A percentile compares a stretch with the other conserved stretches of the same genome.
phyloP scores from a whole-genome alignment of 2,797 vertebrate species.

The Molossus alvarezi region DNA sequence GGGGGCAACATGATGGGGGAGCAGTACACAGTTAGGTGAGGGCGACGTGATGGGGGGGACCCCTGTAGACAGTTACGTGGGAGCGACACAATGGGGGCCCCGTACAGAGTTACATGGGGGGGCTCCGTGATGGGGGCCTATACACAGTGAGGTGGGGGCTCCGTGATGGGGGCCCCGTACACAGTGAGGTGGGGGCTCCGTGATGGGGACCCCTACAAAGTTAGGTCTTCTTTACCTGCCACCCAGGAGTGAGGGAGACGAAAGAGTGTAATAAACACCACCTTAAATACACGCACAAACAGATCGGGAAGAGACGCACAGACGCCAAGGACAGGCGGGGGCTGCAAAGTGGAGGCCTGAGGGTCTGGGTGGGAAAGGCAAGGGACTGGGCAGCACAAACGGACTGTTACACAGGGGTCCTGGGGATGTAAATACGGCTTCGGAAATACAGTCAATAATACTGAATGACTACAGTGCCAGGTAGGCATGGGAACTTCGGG shows the following conservation, averaged over 20 bases:
- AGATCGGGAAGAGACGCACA: neutral
- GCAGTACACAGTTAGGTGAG: too few species aligned
- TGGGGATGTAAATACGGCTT: neutral
- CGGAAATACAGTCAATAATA: too few species aligned
- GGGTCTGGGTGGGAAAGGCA: neutral
- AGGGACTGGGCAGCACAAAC: neutral
- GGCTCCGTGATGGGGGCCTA: too few species aligned
- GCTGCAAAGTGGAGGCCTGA: neutral
- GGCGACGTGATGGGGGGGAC: too few species aligned
- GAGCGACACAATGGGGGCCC: too few species aligned
- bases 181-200: too few species aligned
- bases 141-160: too few species aligned
- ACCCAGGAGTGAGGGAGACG: conserved; percentile 10
- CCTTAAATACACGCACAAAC: neutral
- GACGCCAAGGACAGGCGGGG: neutral
- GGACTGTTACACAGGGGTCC: neutral
- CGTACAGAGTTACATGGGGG: too few species aligned
- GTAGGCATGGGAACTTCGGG: neutral
- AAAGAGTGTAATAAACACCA: conserved; percentile 54
- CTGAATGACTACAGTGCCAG: neutral
- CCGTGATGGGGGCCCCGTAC: too few species aligned
- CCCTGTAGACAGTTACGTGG: too few species aligned
- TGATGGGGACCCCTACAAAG: too few species aligned
- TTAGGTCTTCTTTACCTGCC: conserved; percentile 43
- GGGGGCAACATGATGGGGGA: too few species aligned